Conservation (phyloP, 2,113 vertebrate species). For the Ophthalmotilapia sp. region DNA sequence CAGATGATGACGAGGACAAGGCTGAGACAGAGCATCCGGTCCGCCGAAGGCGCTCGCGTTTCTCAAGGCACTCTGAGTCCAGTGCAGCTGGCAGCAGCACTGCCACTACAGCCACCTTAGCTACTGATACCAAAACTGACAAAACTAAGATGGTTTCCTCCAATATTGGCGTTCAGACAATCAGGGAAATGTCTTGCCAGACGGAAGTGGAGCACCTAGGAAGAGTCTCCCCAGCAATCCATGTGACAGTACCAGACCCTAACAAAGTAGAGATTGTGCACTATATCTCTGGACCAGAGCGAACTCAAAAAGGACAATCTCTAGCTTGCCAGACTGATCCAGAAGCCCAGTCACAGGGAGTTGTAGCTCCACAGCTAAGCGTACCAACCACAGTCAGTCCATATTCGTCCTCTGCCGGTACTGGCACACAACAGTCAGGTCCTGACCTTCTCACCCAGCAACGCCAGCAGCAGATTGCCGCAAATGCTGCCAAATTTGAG, state of each 20-base stretch:
- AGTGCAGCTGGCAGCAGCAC: neutral
- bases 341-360: constrained; percentile 81
- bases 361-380: constrained; percentile 84
- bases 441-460: constrained; percentile 74
- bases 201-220: constrained; percentile 71
- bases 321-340: constrained; percentile 93
- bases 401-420: constrained; percentile 81
- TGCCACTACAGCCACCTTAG: neutral
- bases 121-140: constrained; percentile 75
- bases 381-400: constrained; percentile 86
- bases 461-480: constrained; percentile 71
- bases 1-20: constrained; percentile 91
- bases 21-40: constrained; percentile 89
- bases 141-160: constrained; percentile 72
- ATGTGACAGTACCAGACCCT: constrained; percentile 85
- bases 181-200: constrained; percentile 71
- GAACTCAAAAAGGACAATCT: constrained; percentile 88
- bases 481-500: constrained; percentile 81
- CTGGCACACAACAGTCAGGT: constrained; percentile 76
- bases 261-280: constrained; percentile 91
- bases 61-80: constrained; percentile 83
- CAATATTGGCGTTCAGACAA: constrained; percentile 92
- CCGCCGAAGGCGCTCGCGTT: constrained; percentile 83
- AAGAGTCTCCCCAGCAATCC: constrained; percentile 92
- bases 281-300: constrained; percentile 94